phyloP scores from a whole-genome alignment of 2,888 invertebrate genomes.

The Cremastobaeus sp. region DNA sequence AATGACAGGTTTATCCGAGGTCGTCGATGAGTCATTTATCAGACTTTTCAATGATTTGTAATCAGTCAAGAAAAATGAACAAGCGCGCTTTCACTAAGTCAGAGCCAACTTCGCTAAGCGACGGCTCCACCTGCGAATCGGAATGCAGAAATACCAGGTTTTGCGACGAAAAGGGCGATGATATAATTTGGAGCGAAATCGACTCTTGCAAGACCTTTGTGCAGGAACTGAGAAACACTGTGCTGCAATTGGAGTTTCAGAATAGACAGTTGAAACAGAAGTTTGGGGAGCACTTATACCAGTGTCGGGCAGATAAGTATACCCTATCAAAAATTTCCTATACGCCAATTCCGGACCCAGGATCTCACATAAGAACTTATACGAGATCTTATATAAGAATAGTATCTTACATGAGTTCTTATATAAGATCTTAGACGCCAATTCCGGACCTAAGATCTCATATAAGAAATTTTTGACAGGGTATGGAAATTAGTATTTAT shows the following conservation, averaged over 20 bases:
- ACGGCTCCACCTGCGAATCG: conserved; percentile 13
- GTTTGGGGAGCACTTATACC: conserved; percentile 22
- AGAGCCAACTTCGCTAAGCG: background rate
- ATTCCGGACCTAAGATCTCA: no score
- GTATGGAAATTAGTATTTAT: no score
- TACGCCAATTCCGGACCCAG: background rate
- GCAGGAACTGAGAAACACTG: conserved; percentile 11
- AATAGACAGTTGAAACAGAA: conserved; percentile 24
- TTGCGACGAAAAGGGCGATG: background rate
- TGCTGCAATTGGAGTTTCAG: background rate
- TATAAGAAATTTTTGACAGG: no score
- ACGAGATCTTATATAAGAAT: background rate
- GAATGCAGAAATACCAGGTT: conserved; percentile 1
- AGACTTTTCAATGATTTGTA: no score
- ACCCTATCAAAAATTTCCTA: background rate
- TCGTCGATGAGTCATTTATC: conserved; percentile 22
- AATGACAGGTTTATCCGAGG: conserved; percentile 10
- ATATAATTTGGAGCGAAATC: conserved; percentile 6
- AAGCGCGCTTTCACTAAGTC: background rate
- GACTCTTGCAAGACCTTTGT: background rate
- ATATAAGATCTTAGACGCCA: no score
- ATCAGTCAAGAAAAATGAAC: background rate
- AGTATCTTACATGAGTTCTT: no score
- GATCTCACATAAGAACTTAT: background rate
- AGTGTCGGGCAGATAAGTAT: conserved; percentile 26